Conservation (phyloP, 2,888 invertebrate species). For the Philopedon plagiatum region DNA sequence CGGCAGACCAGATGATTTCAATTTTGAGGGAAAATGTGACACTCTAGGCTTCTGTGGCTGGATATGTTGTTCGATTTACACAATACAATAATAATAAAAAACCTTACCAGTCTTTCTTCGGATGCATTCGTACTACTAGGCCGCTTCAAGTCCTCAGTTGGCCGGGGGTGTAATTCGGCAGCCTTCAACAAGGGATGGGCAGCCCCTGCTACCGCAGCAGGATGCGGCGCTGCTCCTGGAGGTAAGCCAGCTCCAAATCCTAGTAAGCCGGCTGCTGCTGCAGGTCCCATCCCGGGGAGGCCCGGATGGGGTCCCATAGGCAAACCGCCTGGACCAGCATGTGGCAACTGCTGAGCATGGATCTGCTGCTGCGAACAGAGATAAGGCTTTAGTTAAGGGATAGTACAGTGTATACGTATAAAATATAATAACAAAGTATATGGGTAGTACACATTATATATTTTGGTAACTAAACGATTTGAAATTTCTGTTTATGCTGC, state of each 20-base stretch:
- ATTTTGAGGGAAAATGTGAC: too few relatives aligned
- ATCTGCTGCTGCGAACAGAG: conserved; percentile 65
- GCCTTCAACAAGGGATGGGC: conserved; percentile 67
- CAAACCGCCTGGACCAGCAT: conserved; percentile 63
- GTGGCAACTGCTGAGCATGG: conserved; percentile 68
- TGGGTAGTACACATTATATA: too few relatives aligned
- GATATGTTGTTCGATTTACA: too few relatives aligned
- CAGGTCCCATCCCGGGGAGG: conserved; percentile 66
- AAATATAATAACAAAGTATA: neutral
- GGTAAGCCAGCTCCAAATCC: conserved; percentile 63
- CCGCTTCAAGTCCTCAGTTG: conserved; percentile 63
- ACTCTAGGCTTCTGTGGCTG: too few relatives aligned
- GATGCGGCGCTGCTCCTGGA: conserved; percentile 61
- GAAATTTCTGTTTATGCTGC: too few relatives aligned
- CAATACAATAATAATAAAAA: too few relatives aligned
- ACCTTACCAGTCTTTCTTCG: conserved; percentile 69
- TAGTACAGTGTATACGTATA: neutral
- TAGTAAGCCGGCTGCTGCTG: conserved; percentile 58
- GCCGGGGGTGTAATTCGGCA: conserved; percentile 64
- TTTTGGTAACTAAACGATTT: too few relatives aligned
- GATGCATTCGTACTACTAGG: conserved; percentile 64
- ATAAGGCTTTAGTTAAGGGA: conserved; percentile 11
- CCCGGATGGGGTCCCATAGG: conserved; percentile 68
- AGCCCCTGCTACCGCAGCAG: conserved; percentile 60
- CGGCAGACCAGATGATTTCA: too few relatives aligned